phyloP scores from a whole-genome alignment of 2,113 vertebrate genomes.

The Pholis gunnellus region DNA sequence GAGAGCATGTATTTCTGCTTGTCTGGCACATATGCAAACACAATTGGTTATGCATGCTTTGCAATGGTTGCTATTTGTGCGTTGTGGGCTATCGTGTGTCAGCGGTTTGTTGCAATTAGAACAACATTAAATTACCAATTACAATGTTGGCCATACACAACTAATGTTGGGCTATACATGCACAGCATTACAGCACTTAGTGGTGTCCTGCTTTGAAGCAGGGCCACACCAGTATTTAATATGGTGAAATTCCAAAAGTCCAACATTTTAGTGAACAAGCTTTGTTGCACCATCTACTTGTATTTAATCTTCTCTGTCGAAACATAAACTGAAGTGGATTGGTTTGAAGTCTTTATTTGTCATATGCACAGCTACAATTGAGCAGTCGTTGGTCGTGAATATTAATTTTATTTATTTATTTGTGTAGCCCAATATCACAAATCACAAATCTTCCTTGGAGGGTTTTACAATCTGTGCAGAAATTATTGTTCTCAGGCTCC shows the following conservation, averaged over 20 bases:
- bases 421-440: neutral
- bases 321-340: conserved; percentile 4
- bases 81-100: neutral
- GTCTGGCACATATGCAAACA: conserved; percentile 3
- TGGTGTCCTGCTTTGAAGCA: neutral
- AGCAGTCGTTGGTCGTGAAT: neutral
- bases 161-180: neutral
- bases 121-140: conserved; percentile 4
- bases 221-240: neutral
- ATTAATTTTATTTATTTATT: neutral
- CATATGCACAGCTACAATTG: neutral
- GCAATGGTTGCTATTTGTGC: neutral
- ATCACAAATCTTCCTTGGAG: neutral
- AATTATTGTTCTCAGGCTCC: neutral
- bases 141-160: neutral
- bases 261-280: neutral
- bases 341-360: neutral
- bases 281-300: neutral
- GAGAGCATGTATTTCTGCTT: conserved; percentile 19
- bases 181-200: neutral
- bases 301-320: conserved; percentile 9
- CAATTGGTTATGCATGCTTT: neutral
- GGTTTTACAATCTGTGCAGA: neutral
- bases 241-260: neutral
- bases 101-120: conserved; percentile 16